These are phyloP conservation scores for Onychomys leucogaster DNA, from an alignment of 2,797 vertebrate genomes.

Conservation along the genomic window DNA sequence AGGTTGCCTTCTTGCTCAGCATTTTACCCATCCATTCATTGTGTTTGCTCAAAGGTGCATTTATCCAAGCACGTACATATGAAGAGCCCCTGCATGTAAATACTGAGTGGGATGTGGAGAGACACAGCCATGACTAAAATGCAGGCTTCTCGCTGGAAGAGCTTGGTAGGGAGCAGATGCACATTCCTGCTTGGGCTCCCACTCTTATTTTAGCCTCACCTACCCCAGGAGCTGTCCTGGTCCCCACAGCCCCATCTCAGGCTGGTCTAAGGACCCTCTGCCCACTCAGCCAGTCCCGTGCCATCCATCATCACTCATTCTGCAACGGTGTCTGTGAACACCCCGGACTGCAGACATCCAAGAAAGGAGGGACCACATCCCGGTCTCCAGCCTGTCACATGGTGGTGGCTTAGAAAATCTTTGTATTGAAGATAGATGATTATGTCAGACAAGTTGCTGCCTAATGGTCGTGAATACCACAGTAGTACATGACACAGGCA, in stretches of 20 bases:
- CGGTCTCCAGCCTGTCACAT: not conserved
- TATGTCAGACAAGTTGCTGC: not conserved
- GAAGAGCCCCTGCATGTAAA: not conserved
- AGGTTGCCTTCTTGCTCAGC: not conserved
- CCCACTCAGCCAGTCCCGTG: not conserved
- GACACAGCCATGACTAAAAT: not conserved
- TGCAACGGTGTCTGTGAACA: not conserved
- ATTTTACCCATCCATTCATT: not conserved
- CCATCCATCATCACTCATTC: not conserved
- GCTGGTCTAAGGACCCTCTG: not conserved
- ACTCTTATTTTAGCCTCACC: not conserved
- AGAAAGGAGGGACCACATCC: not conserved
- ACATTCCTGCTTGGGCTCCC: not conserved
- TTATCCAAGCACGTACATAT: not conserved
- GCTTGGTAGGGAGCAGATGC: not conserved
- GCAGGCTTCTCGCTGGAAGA: not conserved
- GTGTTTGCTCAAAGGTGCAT: not conserved
- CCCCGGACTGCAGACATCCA: not conserved
- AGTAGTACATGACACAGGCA: not conserved
- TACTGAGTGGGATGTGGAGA: not conserved
- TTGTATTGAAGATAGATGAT: not conserved
- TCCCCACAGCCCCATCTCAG: not conserved
- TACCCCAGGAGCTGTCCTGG: not conserved
- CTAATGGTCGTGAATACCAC: not conserved
- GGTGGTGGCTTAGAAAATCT: not conserved